Conservation (phyloP, 2,888 invertebrate genomes). For the Chrysotoxum bicinctum region DNA sequence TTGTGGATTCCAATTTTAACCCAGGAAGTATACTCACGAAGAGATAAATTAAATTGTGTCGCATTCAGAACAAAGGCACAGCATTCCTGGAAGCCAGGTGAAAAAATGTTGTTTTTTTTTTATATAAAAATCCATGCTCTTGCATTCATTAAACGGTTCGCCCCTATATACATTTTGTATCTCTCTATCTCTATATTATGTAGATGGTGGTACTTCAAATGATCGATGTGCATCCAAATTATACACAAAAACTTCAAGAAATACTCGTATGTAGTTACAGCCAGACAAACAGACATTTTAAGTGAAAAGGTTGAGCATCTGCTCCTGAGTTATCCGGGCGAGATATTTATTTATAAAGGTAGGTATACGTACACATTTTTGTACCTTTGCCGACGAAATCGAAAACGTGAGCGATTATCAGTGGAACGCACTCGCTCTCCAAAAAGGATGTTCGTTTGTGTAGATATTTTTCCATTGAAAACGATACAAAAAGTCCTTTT, state of each 20-base stretch:
- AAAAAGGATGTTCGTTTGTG: constrained; percentile 48
- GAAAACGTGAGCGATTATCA: constrained; percentile 63
- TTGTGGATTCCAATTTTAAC: constrained; percentile 17
- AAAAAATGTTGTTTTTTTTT: constrained; percentile 19
- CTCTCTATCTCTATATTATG: not conserved
- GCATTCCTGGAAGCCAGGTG: constrained; percentile 70
- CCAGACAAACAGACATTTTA: constrained; percentile 35
- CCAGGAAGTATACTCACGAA: constrained; percentile 56
- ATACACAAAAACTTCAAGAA: constrained; percentile 26
- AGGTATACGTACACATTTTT: not conserved
- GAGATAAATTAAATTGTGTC: constrained; percentile 30
- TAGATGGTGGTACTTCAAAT: constrained; percentile 65
- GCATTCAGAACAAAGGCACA: constrained; percentile 1
- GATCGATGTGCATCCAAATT: constrained; percentile 72
- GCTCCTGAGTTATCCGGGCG: constrained; percentile 61
- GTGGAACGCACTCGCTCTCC: constrained; percentile 61
- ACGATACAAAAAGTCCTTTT: constrained; percentile 63
- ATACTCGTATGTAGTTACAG: not conserved
- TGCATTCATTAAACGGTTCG: constrained; percentile 58
- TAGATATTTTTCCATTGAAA: constrained; percentile 58
- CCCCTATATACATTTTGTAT: constrained; percentile 1
- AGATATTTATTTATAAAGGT: constrained; percentile 17
- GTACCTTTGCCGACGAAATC: constrained; percentile 64
- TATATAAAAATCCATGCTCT: constrained; percentile 56
- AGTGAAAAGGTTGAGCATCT: constrained; percentile 56